Conservation (phyloP, 2,113 vertebrate species). For the Gnathonemus echidnorhynchus region DNA sequence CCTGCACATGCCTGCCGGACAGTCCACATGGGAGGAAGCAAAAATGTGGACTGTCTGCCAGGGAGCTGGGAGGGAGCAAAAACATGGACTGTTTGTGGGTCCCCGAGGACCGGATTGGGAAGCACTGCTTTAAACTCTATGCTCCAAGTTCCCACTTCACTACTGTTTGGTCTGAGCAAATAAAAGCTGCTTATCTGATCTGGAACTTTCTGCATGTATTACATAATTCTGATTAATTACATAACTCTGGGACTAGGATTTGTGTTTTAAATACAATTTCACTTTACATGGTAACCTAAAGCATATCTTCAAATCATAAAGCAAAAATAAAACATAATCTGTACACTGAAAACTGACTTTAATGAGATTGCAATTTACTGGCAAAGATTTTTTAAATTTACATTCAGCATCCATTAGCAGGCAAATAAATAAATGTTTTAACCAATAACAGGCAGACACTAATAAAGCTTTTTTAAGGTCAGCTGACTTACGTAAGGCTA, state of each 20-base stretch:
- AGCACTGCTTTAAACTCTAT: constrained; percentile 26
- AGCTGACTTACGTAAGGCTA: not conserved
- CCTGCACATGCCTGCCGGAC: not conserved
- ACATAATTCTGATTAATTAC: not conserved
- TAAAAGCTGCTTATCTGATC: not conserved
- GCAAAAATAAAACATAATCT: not conserved
- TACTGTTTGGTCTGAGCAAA: not conserved
- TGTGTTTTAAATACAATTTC: not conserved
- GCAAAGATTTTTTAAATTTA: not conserved
- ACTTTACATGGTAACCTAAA: not conserved
- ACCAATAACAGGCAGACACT: not conserved
- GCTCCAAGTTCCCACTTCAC: constrained; percentile 26
- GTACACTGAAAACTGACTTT: not conserved
- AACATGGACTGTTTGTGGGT: not conserved
- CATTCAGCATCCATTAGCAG: not conserved
- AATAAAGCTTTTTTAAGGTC: not conserved
- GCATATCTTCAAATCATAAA: not conserved
- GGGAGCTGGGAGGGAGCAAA: not conserved
- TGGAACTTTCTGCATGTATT: not conserved
- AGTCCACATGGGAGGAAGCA: not conserved
- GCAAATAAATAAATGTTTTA: not conserved
- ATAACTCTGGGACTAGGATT: not conserved
- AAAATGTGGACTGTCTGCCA: not conserved
- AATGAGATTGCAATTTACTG: not conserved
- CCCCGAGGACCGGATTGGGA: not conserved